Conservation (phyloP, 2,888 invertebrate species). For the Thumatha senex region DNA sequence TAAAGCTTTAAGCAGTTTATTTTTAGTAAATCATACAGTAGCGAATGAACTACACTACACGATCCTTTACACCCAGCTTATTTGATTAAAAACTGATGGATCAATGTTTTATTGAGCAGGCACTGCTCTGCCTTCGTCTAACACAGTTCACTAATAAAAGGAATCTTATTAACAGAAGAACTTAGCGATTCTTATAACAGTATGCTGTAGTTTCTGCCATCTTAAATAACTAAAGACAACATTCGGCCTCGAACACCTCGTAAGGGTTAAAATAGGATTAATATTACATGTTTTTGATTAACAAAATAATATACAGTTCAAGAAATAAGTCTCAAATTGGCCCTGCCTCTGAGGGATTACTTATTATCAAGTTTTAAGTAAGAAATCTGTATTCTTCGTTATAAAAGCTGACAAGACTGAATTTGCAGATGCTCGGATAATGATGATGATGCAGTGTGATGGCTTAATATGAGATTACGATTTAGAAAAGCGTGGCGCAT, state of each 20-base stretch:
- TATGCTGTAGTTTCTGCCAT: conserved; percentile 16
- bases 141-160: neutral
- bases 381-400: no score
- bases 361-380: neutral
- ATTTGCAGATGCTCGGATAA: no score
- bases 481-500: no score
- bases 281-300: conserved; percentile 10
- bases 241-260: conserved; percentile 1
- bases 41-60: no score
- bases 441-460: no score
- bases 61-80: no score
- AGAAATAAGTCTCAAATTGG: conserved; percentile 16
- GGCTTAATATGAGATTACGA: no score
- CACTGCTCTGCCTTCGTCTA: no score
- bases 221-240: conserved; percentile 13
- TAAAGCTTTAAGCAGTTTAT: no score
- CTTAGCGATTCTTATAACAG: conserved; percentile 12
- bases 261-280: conserved; percentile 1
- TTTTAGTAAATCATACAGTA: no score
- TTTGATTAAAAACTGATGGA: conserved; percentile 29
- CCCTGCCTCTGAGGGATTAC: conserved; percentile 3
- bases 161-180: conserved; percentile 17
- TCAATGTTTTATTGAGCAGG: neutral
- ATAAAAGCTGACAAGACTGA: neutral
- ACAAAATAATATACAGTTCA: conserved; percentile 34